Conservation (phyloP, 2,797 vertebrate species). For the Sebastes flavidus region DNA sequence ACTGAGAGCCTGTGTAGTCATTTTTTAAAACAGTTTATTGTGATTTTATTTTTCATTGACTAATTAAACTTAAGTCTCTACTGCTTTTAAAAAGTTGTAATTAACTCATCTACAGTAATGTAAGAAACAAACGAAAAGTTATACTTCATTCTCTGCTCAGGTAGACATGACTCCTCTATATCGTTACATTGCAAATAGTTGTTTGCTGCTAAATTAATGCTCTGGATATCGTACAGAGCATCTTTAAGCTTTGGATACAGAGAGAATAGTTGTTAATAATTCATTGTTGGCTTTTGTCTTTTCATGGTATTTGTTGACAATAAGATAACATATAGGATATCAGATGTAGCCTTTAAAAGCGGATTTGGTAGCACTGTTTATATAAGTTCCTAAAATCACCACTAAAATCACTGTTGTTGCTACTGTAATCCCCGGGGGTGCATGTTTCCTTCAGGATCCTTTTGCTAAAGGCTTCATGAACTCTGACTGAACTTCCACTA, state of each 20-base stretch:
- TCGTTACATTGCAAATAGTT: too few relatives aligned
- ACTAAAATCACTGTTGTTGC: background rate
- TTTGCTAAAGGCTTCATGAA: constrained; percentile 12
- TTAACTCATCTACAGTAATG: too few relatives aligned
- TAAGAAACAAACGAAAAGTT: too few relatives aligned
- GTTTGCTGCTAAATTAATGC: too few relatives aligned
- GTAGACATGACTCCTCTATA: too few relatives aligned
- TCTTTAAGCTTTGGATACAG: background rate
- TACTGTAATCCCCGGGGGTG: background rate
- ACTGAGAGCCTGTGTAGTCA: too few relatives aligned
- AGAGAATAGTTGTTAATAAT: background rate
- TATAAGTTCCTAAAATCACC: background rate
- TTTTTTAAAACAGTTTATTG: too few relatives aligned
- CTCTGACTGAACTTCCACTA: constrained; percentile 42
- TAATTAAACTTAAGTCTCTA: too few relatives aligned
- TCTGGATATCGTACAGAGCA: too few relatives aligned
- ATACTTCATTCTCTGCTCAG: too few relatives aligned
- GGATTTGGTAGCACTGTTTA: background rate
- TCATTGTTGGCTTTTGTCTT: background rate
- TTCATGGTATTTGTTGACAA: background rate
- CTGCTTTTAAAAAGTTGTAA: too few relatives aligned
- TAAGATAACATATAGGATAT: background rate
- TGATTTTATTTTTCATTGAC: too few relatives aligned
- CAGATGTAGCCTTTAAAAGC: background rate
- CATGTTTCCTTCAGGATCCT: background rate